Conservation (phyloP, 2,888 invertebrate genomes). For the Andrena praecox region DNA sequence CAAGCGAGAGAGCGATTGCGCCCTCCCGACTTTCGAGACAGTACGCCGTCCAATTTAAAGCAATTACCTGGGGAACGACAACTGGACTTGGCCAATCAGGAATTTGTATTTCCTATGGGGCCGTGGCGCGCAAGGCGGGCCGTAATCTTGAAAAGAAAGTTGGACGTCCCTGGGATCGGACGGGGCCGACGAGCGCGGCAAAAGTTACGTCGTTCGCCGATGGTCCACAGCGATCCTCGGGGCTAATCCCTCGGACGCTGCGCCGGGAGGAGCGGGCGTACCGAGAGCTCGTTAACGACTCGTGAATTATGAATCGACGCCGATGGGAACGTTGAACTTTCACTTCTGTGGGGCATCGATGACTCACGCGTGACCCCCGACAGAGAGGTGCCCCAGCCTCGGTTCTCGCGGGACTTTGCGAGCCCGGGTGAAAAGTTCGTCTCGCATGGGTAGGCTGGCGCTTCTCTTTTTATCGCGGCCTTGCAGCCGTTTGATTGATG, state of each 20-base stretch:
- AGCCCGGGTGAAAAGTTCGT: background rate
- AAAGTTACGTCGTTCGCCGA: slow-evolving; percentile 41
- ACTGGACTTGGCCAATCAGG: slow-evolving; percentile 71
- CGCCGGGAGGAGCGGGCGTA: background rate
- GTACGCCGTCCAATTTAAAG: slow-evolving; percentile 71
- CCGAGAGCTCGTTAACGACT: slow-evolving; percentile 32
- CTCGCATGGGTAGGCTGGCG: background rate
- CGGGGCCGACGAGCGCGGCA: slow-evolving; percentile 11
- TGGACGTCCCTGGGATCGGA: slow-evolving; percentile 9
- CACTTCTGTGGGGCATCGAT: slow-evolving; percentile 3
- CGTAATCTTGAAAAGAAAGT: slow-evolving; percentile 54
- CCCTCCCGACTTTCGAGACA: slow-evolving; percentile 61
- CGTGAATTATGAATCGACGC: slow-evolving; percentile 29
- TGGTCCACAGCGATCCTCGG: slow-evolving; percentile 5
- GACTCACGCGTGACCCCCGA: background rate
- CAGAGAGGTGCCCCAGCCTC: background rate
- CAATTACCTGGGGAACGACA: slow-evolving; percentile 71
- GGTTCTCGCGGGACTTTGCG: slow-evolving; percentile 4
- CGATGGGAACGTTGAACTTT: slow-evolving; percentile 21
- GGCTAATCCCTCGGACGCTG: background rate
- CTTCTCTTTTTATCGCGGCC: slow-evolving; percentile 3
- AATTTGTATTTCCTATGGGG: slow-evolving; percentile 71
- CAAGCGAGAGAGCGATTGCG: slow-evolving; percentile 32
- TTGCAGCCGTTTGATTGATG: slow-evolving; percentile 38
- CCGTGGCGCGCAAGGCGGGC: slow-evolving; percentile 12